Base-by-base conservation (phyloP, 2,113 vertebrate species). In the Polypterus bichir region DNA sequence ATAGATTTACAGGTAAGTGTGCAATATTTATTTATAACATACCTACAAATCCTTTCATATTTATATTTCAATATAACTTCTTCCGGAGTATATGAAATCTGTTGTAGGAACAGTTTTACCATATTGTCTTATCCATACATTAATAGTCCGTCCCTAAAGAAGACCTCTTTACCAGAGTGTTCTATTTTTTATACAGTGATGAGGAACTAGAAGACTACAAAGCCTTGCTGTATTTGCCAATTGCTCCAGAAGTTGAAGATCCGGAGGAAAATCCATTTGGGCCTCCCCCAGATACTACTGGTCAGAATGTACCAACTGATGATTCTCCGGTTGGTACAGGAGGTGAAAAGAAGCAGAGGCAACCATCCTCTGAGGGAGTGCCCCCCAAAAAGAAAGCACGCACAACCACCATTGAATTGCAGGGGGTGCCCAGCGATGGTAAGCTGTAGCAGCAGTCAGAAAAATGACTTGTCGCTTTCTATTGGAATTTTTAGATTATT, bases 251-350 rank as follows among this genome's bases (percentile, higher is more conserved):
- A 76, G 96, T 98, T 5, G 96, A 98, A 67, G 96, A 98, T 65
- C 96, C 94, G 1, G 96, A 98, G 78, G 96, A 98, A 69, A 98
- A 96, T 59, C 96, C 96, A 0, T 97, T 97, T 0, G 94, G 94
- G 0, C 94, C 94, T 3, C 93, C 93, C 0, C 96, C 96, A 0
- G 96, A 99, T 2, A 76, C 92, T 0, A 76, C 91, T 3, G 73
- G 68, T 9, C 91, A 89, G 70, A 73, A 81, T 0, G 74, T 86
- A 1, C 46, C 81, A 10, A 62, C 81, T 0, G 96, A 98, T 0
- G 94, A 97, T 3, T 59, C 67, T 6, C 46, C 72, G 10, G 8
- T 62, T 7, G 68, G 68, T 59, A 67, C 59, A 2, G 84, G 77
- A 0, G 69, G 82, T 0, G 79, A 84, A 1, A 89, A 91, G 53